A percentile compares a stretch with the other conserved stretches of the same genome.
Conservation (phyloP, 2,797 vertebrate genomes). For the Sebastes goodei region DNA sequence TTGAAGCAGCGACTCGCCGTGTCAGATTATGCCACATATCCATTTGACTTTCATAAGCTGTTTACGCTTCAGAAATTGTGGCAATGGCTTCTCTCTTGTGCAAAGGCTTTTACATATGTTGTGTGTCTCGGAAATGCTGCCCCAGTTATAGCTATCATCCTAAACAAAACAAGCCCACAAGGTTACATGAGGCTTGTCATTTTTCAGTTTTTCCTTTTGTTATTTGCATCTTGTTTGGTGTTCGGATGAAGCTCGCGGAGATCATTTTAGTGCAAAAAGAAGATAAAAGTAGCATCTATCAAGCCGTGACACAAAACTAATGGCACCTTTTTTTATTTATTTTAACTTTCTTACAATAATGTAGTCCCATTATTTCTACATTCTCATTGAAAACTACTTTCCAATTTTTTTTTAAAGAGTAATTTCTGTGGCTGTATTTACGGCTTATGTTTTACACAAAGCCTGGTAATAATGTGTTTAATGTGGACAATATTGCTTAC, state of each 20-base stretch:
- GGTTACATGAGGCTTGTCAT: slow-evolving; percentile 70
- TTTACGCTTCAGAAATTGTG: slow-evolving; percentile 86
- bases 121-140: slow-evolving; percentile 76
- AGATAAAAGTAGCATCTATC: slow-evolving; percentile 1
- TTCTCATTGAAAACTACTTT: neutral
- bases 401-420: neutral
- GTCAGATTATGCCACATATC: slow-evolving; percentile 88
- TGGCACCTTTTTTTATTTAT: slow-evolving; percentile 18
- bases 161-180: slow-evolving; percentile 59
- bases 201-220: slow-evolving; percentile 49
- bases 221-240: slow-evolving; percentile 57
- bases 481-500: slow-evolving; percentile 88
- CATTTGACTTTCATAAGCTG: slow-evolving; percentile 90
- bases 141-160: slow-evolving; percentile 82
- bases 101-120: slow-evolving; percentile 86
- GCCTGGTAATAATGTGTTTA: slow-evolving; percentile 80
- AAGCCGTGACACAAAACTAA: slow-evolving; percentile 16
- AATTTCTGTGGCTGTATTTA: slow-evolving; percentile 53
- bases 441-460: slow-evolving; percentile 72
- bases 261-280: slow-evolving; percentile 31
- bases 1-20: slow-evolving; percentile 81
- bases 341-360: slow-evolving; percentile 26
- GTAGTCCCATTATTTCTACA: slow-evolving; percentile 32
- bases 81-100: slow-evolving; percentile 81
- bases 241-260: slow-evolving; percentile 30